Evolutionary conservation across 2,797 vertebrate species (phyloP), one percentile per base, ranked within the genome.

Genomic region (Enteromius treurensis): DNA sequence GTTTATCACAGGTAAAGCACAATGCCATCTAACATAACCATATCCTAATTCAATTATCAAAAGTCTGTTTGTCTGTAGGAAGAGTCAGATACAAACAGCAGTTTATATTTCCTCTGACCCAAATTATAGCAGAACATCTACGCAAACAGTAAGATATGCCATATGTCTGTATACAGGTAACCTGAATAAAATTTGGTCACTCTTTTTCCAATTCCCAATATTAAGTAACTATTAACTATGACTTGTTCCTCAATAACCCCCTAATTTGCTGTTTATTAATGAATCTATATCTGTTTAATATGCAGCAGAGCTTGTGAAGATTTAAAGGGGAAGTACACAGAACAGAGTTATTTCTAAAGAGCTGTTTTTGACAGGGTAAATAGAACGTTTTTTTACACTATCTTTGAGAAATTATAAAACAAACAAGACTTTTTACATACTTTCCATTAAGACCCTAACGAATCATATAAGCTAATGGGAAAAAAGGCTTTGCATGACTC

Each of bases 21-120:
- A 82, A 47, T 84, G 65, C 32, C 34, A 34, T 64, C 47, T 71
- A 29, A 42, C 40, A 60, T n/a, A 81, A 82, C 34, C 34, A 45
- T 76, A 55, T 21, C 7, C 17, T 62, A 77, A 45, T 74, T 76
- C 69, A 53, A 11, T 55, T 60, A 65, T 53, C 6, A 55, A 68
- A 55, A 19, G n/a, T 29, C 8, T 80, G 49, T 80, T 37, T 2
- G 29, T 47, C n/a, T 45, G 23, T 47, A 8, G 69, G 15, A 73
- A 73, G 21, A 60, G 34, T 23, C n/a, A 23, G 23, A 55, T 67
- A 21, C 19, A 53, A 15, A 29, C 26, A 62, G 13, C 13, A 2
- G 17, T 47, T 26, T 77, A 17, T 58, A 15, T 14, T 60, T 45
- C 15, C 19, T 15, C 2, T n/a, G 19, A 73, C 10, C 29, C 47